phyloP scores from a whole-genome alignment of 2,797 vertebrate genomes.

The Scyliorhinus canicula region DNA sequence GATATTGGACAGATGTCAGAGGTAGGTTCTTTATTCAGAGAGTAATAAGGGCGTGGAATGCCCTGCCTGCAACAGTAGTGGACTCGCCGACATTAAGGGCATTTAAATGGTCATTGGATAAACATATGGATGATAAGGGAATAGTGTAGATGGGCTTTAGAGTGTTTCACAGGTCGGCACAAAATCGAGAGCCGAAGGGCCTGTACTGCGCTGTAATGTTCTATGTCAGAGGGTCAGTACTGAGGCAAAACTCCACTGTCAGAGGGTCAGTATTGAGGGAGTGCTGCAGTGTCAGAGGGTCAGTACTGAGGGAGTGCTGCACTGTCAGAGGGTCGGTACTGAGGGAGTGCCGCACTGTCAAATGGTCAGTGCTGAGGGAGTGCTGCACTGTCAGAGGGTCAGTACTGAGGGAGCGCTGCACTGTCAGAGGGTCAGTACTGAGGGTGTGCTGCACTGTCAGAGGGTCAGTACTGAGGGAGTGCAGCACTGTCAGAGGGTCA shows the following conservation, averaged over 20 bases:
- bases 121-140: no score
- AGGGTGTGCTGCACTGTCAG: neutral
- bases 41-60: no score
- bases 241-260: neutral
- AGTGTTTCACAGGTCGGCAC: no score
- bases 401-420: neutral
- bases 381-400: neutral
- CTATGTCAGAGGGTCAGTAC: no score
- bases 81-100: no score
- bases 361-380: neutral
- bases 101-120: no score
- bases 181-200: no score
- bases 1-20: no score
- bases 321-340: neutral
- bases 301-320: neutral
- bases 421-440: neutral
- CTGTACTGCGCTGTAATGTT: no score
- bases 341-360: neutral
- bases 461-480: neutral
- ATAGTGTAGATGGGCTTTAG: no score
- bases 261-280: neutral
- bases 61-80: no score
- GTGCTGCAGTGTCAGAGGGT: neutral
- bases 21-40: no score
- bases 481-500: neutral